Conservation (phyloP, 2,113 vertebrate genomes). For the Egretta garzetta region DNA sequence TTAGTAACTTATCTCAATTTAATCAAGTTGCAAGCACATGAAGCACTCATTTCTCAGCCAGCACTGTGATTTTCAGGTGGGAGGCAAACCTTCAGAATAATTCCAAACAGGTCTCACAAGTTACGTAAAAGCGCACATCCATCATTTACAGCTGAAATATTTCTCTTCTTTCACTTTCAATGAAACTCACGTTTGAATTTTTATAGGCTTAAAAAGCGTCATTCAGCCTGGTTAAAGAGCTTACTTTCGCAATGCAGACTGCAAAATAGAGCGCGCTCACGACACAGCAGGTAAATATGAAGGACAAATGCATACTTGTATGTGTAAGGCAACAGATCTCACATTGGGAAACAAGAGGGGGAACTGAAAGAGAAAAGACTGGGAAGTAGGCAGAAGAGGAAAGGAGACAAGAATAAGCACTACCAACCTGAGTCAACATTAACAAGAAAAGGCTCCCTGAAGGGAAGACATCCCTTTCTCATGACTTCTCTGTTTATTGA, state of each 20-base stretch:
- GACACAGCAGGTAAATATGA: background rate
- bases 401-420: constrained; percentile 57
- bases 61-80: background rate
- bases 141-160: background rate
- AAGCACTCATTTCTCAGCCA: background rate
- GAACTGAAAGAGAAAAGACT: constrained; percentile 59
- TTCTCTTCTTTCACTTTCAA: background rate
- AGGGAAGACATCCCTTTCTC: constrained; percentile 71
- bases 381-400: constrained; percentile 45
- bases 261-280: background rate
- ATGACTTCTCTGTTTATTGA: constrained; percentile 74
- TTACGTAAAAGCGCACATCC: background rate
- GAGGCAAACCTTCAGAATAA: background rate
- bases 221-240: background rate
- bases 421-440: constrained; percentile 70
- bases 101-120: background rate
- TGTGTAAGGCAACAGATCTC: background rate
- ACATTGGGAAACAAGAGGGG: background rate
- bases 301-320: background rate
- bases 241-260: background rate
- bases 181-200: background rate
- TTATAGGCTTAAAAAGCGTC: background rate
- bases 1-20: background rate
- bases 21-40: background rate
- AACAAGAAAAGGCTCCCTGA: constrained; percentile 66